A percentile compares a stretch with the other conserved stretches of the same genome.
phyloP scores from a whole-genome alignment of 1,140 invertebrate genomes.

The Hesperophylax magnus region DNA sequence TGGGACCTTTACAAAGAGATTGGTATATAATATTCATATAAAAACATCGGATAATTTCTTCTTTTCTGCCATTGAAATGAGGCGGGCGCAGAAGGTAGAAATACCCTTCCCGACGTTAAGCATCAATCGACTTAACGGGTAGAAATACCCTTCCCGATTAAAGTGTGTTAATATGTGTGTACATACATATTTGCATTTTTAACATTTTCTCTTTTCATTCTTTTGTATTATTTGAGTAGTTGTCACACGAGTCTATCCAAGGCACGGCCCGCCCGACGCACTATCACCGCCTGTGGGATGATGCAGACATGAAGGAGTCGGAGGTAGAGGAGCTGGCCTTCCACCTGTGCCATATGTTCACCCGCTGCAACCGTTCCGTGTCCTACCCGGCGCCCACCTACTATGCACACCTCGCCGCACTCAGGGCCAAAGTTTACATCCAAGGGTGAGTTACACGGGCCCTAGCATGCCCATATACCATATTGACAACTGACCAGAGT shows the following conservation, averaged over 20 bases:
- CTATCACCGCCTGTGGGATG: slow-evolving; percentile 89
- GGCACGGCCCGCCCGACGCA: slow-evolving; percentile 92
- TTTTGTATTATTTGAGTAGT: slow-evolving; percentile 55
- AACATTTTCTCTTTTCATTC: no score
- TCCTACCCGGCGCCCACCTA: slow-evolving; percentile 95
- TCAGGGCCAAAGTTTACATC: slow-evolving; percentile 78
- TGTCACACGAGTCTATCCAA: slow-evolving; percentile 79
- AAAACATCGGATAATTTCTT: no score
- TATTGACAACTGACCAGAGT: slow-evolving; percentile 4
- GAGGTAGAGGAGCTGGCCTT: slow-evolving; percentile 88
- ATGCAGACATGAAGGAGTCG: slow-evolving; percentile 80
- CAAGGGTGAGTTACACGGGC: slow-evolving; percentile 64
- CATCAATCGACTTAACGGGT: no score
- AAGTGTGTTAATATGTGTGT: no score
- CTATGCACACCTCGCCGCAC: slow-evolving; percentile 94
- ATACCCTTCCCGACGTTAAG: no score
- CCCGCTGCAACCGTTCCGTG: slow-evolving; percentile 88
- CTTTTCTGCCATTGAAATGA: no score
- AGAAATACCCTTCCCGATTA: no score
- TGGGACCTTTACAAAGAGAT: no score
- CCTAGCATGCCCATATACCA: no score
- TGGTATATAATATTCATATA: no score
- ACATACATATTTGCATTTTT: no score
- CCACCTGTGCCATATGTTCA: slow-evolving; percentile 91
- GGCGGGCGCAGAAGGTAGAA: no score